Evolutionary conservation across 2,113 vertebrate genomes (phyloP).

Genomic region (Pelodiscus sinensis): DNA sequence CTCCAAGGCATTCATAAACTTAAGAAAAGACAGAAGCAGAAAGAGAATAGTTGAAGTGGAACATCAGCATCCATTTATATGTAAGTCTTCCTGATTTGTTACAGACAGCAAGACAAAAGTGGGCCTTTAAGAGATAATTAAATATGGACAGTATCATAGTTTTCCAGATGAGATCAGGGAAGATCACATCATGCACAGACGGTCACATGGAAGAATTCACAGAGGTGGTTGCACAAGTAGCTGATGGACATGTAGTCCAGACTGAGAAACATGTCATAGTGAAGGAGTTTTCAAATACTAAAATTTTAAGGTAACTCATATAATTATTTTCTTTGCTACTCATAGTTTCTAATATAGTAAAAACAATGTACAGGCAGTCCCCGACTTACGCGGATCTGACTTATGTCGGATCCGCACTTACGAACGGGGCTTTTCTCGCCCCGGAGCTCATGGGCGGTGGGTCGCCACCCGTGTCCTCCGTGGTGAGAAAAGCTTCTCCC

Average conservation of each 20-base stretch:
- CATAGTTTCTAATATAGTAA: neutral
- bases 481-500: too few species aligned
- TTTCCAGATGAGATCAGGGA: neutral
- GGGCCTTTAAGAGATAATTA: neutral
- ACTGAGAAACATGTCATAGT: neutral
- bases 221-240: neutral
- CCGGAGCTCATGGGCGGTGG: too few species aligned
- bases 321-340: neutral
- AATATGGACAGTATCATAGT: neutral
- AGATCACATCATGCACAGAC: neutral
- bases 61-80: neutral
- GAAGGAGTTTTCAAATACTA: neutral
- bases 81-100: neutral
- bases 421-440: too few species aligned
- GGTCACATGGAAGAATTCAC: neutral
- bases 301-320: neutral
- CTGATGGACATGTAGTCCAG: neutral
- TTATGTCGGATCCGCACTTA: too few species aligned
- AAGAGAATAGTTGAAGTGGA: neutral
- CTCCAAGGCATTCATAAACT: neutral
- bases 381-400: too few species aligned
- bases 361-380: too few species aligned
- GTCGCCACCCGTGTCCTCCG: too few species aligned
- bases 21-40: neutral
- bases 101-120: neutral